Evolutionary conservation across 2,113 vertebrate species (phyloP).

Genomic region (Oostethus manadensis): DNA sequence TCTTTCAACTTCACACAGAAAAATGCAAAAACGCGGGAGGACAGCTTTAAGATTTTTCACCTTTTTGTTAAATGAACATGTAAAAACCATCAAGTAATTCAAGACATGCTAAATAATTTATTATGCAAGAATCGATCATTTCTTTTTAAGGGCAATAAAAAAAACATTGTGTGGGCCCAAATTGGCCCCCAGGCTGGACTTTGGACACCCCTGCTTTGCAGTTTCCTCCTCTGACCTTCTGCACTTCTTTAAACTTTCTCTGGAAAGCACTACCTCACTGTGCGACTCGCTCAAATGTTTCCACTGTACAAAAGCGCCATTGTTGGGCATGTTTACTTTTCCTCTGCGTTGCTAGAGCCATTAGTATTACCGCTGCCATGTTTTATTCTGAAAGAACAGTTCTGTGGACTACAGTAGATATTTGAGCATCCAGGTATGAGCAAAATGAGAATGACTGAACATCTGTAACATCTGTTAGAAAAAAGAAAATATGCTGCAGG

Average conservation of each 20-base stretch:
- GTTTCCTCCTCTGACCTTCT: not conserved
- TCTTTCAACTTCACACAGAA: no score
- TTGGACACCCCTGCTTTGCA: not conserved
- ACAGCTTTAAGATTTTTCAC: no score
- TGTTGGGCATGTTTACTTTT: not conserved
- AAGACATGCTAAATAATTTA: no score
- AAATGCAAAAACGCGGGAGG: no score
- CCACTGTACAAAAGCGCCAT: conserved; percentile 15
- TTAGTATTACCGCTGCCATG: conserved; percentile 14
- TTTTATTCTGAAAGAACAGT: not conserved
- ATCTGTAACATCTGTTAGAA: conserved; percentile 56
- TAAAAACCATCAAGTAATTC: no score
- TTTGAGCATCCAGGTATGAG: conserved; percentile 3
- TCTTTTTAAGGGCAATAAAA: no score
- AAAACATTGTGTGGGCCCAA: no score
- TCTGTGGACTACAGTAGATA: no score
- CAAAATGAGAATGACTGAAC: conserved; percentile 12
- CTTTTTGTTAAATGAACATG: no score
- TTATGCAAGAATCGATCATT: no score
- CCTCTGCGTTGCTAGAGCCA: not conserved
- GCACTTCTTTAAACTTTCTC: no score
- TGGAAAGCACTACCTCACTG: conserved; percentile 1
- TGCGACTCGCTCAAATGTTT: not conserved
- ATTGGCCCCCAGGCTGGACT: no score
- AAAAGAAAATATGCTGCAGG: conserved; percentile 17